Evolutionary conservation across 2,113 vertebrate species (phyloP).

Genomic region (Emydura subglobosa): DNA sequence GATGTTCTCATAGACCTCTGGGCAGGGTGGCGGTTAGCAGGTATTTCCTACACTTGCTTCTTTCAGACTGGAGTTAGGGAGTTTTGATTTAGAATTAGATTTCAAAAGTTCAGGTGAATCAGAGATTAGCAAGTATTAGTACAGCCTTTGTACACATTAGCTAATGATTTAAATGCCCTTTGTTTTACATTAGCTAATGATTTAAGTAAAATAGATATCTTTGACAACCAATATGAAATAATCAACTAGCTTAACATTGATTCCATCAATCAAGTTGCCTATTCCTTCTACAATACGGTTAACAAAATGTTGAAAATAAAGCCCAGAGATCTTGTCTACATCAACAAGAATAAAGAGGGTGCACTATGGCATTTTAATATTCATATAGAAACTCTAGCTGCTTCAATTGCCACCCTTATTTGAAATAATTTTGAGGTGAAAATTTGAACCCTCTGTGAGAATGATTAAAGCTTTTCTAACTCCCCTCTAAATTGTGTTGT

Average conservation of each 20-base stretch:
- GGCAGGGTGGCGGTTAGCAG: neutral
- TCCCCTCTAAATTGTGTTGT: constrained; percentile 38
- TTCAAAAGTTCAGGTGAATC: constrained; percentile 47
- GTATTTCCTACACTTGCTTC: neutral
- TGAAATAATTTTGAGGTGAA: constrained; percentile 48
- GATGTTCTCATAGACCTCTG: neutral
- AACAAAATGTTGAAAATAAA: constrained; percentile 56
- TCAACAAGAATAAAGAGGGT: constrained; percentile 39
- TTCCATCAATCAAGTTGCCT: constrained; percentile 60
- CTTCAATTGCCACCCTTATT: constrained; percentile 23
- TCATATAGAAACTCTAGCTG: neutral
- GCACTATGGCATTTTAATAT: constrained; percentile 38
- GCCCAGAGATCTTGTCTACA: neutral
- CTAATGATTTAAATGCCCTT: constrained; percentile 56
- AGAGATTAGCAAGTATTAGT: constrained; percentile 24
- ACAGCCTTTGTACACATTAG: constrained; percentile 34
- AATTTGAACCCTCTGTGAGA: constrained; percentile 41
- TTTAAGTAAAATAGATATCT: constrained; percentile 65
- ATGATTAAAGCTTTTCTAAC: constrained; percentile 23
- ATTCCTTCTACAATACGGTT: constrained; percentile 47
- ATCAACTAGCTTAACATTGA: constrained; percentile 56
- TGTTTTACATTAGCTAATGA: constrained; percentile 64
- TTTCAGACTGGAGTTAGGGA: neutral
- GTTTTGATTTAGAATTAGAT: constrained; percentile 26
- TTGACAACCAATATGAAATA: constrained; percentile 70